Base-by-base conservation (phyloP, 2,113 vertebrate species). In the Indicator indicator region DNA sequence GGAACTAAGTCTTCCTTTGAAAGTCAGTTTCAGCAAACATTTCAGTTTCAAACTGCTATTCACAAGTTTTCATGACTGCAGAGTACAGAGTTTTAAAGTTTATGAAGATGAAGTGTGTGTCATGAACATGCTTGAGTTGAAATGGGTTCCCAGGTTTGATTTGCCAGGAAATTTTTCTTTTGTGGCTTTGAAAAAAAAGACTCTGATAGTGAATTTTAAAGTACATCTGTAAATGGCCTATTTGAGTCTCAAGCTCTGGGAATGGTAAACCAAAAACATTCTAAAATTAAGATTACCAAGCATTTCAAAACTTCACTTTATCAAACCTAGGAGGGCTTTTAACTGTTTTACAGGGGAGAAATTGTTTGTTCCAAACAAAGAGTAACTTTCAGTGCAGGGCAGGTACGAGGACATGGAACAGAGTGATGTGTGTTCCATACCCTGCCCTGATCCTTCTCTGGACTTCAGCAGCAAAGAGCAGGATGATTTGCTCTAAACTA, bases 21-120 rank as follows among this genome's bases (percentile, higher is more conserved):
- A 95, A 88, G 60, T 62, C 36, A 75, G 69, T 88, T 91, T 44
- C 65, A 84, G 58, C 54, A 75, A 88, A 78, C 93, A 88, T 89
- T 93, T 93, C 65, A 6, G 17, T 65, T 88, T 88, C 52, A 83
- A 88, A 72, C 63, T 80, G 26, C 44, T 90, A 6, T 75, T 91
- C 73, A 55, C 63, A 32, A 75, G 54, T 71, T 91, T 94, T 81
- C 50, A 9, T 78, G 60, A 77, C 62, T 86, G 54, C 54, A 90
- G 40, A 81, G 36, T 62, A 16, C 18, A 52, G 86, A 1, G 55
- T 74, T 88, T 91, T 62, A 90, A 81, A 86, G 58, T 78, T 75
- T 90, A 67, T 85, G 67, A 74, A 55, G 67, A 86, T 76, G 64
- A 91, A 95, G 10, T 44, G 12, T 81, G 79, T 93, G 44, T 86